Percentiles rank a stretch among this genome's conserved stretches.
phyloP scores from a whole-genome alignment of 2,797 vertebrate species.

The Coregonus ussuriensis region DNA sequence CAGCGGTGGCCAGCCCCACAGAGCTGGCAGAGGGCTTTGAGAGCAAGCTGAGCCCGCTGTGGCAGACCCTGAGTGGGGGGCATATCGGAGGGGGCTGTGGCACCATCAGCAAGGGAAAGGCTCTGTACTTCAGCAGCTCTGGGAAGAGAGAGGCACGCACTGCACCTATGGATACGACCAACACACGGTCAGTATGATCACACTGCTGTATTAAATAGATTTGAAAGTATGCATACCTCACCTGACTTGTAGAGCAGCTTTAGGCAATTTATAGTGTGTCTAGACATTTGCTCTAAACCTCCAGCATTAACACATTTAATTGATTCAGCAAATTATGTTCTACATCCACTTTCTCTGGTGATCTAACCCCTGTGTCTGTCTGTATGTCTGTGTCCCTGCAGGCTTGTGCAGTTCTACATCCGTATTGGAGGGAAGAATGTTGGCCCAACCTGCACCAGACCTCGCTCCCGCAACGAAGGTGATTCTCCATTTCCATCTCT shows the following conservation, averaged over 20 bases:
- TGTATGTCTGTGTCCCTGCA: slow-evolving; percentile 51
- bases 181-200: slow-evolving; percentile 84
- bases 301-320: no score
- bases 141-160: slow-evolving; percentile 92
- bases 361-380: background rate
- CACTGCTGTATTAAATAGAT: background rate
- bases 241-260: no score
- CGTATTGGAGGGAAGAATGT: slow-evolving; percentile 93
- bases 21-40: slow-evolving; percentile 97
- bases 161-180: slow-evolving; percentile 90
- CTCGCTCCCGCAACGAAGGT: slow-evolving; percentile 95
- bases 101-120: slow-evolving; percentile 88
- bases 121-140: slow-evolving; percentile 91
- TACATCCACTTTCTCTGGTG: background rate
- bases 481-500: slow-evolving; percentile 31
- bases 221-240: background rate
- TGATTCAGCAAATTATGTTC: no score
- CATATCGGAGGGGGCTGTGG: slow-evolving; percentile 91
- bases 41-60: slow-evolving; percentile 93
- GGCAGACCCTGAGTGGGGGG: slow-evolving; percentile 92
- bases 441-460: slow-evolving; percentile 89
- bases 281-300: no score
- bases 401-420: slow-evolving; percentile 94
- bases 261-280: no score
- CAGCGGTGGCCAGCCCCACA: slow-evolving; percentile 83